Base-by-base conservation (phyloP, 2,797 vertebrate species). In the Sebastes hubbsi region DNA sequence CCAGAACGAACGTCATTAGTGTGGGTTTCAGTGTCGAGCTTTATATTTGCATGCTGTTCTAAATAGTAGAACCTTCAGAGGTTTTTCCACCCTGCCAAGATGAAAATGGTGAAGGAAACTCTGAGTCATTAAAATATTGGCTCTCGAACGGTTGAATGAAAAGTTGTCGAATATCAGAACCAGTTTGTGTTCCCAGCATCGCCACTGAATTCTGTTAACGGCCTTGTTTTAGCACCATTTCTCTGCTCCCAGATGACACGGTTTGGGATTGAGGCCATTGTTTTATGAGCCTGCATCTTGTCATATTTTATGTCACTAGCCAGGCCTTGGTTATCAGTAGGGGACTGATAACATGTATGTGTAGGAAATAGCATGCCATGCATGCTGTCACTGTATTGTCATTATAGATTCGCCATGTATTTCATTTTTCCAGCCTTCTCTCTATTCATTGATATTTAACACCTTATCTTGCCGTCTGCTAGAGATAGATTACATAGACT, bases 371-470 rank as follows among this genome's bases (percentile, higher is more conserved):
- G 62, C 61, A 70, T 38, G 22, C 1, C 30, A 18, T 70, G 42
- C 63, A 49, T 49, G 4, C 65, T 62, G 60, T 77, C 72, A 29
- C 18, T 29, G 60, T 58, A 25, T 77, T 77, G 32, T 61, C 46
- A 55, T 73, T 60, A 18, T 59, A 69, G 14, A 84, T 59, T 74
- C 32, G 16, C 8, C 20, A 10, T 54, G 32, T 67, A 30, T 81
- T 75, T 11, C 55, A 32, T 64, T 72, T 77, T 77, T 29, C 46
- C 49, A 59, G 61, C 34, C 85, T 85, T 58, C 82, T 88, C 83
- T 86, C 29, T 88, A 89, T 92, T 92, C 85, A 92, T 86, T 89
- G 77, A 83, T 74, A 74, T 66, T 36, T 85, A 82, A 87, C 80
- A 49, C 75, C 67, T 77, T 82, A 73, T 72, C 60, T 66, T 0